phyloP scores from a whole-genome alignment of 2,888 invertebrate species.

The Dolichomitus sp. region DNA sequence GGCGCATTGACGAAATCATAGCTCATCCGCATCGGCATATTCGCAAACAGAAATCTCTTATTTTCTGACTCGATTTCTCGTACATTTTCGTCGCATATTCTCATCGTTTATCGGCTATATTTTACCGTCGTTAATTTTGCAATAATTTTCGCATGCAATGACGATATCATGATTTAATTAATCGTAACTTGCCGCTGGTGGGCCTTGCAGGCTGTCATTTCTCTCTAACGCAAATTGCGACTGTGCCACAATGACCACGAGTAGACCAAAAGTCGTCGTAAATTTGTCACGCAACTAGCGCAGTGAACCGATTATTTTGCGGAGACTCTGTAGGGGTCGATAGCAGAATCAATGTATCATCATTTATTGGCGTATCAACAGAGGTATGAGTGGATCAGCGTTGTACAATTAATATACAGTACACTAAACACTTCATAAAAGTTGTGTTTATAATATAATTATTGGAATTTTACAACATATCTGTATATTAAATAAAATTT shows the following conservation, averaged over 20 bases:
- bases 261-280: conserved; percentile 26
- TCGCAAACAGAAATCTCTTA: neutral
- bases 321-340: neutral
- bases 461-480: no score
- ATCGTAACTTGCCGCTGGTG: conserved; percentile 12
- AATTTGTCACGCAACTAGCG: conserved; percentile 16
- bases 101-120: conserved; percentile 15
- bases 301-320: conserved; percentile 26
- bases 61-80: neutral
- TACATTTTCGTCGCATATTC: conserved; percentile 21
- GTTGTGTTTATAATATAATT: no score
- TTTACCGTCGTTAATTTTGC: conserved; percentile 11
- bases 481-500: no score
- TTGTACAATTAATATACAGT: no score
- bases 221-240: conserved; percentile 6
- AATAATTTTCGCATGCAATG: neutral
- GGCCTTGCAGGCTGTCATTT: neutral
- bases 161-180: conserved; percentile 28
- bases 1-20: conserved; percentile 21
- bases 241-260: conserved; percentile 15
- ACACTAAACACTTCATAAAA: no score
- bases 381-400: neutral
- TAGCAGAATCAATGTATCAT: conserved; percentile 33
- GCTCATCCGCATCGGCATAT: conserved; percentile 7
- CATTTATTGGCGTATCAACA: conserved; percentile 12